Evolutionary conservation across 1,140 invertebrate genomes (phyloP), one percentile per base, ranked within the genome.

Genomic region (Tribolium castaneum): DNA sequence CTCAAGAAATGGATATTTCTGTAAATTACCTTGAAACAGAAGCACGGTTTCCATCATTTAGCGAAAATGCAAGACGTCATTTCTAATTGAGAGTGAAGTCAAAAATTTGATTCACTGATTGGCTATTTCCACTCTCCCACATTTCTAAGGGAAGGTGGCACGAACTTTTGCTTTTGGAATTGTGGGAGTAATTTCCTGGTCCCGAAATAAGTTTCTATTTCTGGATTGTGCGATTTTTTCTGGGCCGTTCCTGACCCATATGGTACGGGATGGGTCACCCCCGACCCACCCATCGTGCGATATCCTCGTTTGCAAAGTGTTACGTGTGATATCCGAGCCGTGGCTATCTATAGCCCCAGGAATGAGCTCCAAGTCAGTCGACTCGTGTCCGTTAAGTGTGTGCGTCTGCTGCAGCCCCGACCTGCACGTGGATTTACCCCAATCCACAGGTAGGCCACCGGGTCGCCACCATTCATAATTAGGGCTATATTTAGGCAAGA

Each of bases 381-480:
- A 82, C 75, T 75, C 80, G 81, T 80, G 83, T 80, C 82, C 82
- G 80, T 80, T 62, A 81, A 83, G 80, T 83, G 81, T 79, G 80
- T 79, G 82, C 78, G 75, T 80, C 80, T 82, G 56, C 80, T 73
- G 71, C 80, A 78, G 59, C 80, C 76, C 72, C 72, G 51, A 30
- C 52, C 52, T 76, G 73, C 83, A 80, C 80, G 82, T 80, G 82
- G 79, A 83, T 83, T 82, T 81, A 81, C 72, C 82, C 76, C 80
- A 70, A 84, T 83, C 83, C 81, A 84, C 83, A 84, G 83, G 83
- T 84, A 84, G 82, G 83, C 22, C 19, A 25, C 9, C 25, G 19
- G 54, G 16, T 59, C 54, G 10, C 19, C 25, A 19, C 54, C 13
- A n/a, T n/a, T 25, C 19, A 59, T 25, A 59, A 7, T 19, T 22